phyloP scores from a whole-genome alignment of 2,888 invertebrate genomes.

The Mesorhabditis belari region DNA sequence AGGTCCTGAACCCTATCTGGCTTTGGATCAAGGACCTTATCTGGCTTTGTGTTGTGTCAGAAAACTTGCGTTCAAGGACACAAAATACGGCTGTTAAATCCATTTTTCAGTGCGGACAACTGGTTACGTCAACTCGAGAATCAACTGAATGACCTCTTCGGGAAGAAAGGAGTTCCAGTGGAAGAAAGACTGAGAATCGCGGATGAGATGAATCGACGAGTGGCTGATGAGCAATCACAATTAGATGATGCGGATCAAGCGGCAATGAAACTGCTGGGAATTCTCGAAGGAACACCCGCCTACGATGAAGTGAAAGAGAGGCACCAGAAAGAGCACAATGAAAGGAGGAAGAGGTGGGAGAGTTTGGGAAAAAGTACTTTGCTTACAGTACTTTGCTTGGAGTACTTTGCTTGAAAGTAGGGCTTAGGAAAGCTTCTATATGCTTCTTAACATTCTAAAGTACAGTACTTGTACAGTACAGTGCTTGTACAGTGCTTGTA shows the following conservation, averaged over 20 bases:
- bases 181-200: slow-evolving; percentile 16
- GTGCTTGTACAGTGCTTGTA: too few relatives aligned
- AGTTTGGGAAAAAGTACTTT: too few relatives aligned
- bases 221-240: slow-evolving; percentile 19
- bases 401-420: background rate
- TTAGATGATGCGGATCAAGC: slow-evolving; percentile 25
- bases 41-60: too few relatives aligned
- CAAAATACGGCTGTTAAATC: background rate
- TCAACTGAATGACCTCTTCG: background rate
- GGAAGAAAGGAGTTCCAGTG: background rate
- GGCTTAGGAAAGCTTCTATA: too few relatives aligned
- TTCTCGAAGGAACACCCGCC: slow-evolving; percentile 24
- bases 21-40: too few relatives aligned
- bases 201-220: slow-evolving; percentile 22
- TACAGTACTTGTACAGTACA: too few relatives aligned
- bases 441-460: too few relatives aligned
- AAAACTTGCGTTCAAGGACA: too few relatives aligned
- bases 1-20: too few relatives aligned
- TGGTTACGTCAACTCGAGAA: background rate
- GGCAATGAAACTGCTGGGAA: slow-evolving; percentile 14
- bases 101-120: slow-evolving; percentile 4
- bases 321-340: slow-evolving; percentile 11
- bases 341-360: slow-evolving; percentile 12
- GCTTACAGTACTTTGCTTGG: too few relatives aligned
- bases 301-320: slow-evolving; percentile 17